A percentile compares a stretch with the other conserved stretches of the same genome.
Conservation (phyloP, 2,113 vertebrate genomes). For the Gallinago media region DNA sequence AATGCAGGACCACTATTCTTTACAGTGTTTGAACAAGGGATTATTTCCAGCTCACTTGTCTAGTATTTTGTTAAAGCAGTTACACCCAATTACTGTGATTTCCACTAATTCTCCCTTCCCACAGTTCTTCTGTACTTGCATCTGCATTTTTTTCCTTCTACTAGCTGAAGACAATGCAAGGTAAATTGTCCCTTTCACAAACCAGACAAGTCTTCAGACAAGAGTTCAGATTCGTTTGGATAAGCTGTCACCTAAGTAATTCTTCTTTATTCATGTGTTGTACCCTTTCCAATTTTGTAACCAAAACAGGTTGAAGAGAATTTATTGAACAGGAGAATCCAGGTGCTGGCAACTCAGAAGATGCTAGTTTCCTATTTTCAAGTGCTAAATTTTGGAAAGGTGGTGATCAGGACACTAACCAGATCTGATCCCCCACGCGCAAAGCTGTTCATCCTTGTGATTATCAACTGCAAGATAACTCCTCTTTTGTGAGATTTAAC, state of each 20-base stretch:
- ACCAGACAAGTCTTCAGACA: not conserved
- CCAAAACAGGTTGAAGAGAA: not conserved
- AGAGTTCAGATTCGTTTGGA: not conserved
- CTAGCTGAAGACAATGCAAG: not conserved
- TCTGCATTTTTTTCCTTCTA: not conserved
- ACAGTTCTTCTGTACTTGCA: not conserved
- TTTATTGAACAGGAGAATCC: not conserved
- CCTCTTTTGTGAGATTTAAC: not conserved
- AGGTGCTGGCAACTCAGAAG: not conserved
- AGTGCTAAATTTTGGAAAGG: not conserved
- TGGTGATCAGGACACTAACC: not conserved
- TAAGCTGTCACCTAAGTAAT: not conserved
- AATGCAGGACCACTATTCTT: not conserved
- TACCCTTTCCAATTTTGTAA: not conserved
- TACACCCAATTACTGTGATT: not conserved
- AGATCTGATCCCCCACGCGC: not conserved
- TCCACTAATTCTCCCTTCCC: not conserved
- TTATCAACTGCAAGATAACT: not conserved
- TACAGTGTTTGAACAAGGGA: not conserved
- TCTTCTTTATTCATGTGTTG: not conserved
- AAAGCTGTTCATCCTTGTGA: not conserved
- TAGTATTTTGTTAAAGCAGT: not conserved
- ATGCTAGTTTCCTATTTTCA: not conserved
- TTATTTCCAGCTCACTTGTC: not conserved
- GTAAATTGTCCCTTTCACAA: not conserved